Evolutionary conservation across 2,797 vertebrate species (phyloP), one percentile per base, ranked within the genome.

Genomic region (Paratrypauchen microcephalus): DNA sequence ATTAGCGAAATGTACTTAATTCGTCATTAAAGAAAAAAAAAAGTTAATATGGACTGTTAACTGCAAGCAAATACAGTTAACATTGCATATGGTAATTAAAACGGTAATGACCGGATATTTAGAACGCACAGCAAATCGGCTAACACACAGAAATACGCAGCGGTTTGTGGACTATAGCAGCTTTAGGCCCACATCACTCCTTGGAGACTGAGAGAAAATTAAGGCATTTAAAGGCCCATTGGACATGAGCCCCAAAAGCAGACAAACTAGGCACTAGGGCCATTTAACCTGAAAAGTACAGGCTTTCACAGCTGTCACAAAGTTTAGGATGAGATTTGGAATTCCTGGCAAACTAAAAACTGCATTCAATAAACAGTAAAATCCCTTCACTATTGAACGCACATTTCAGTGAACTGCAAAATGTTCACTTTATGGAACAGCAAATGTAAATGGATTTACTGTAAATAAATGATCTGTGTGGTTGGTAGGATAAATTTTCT

Each of bases 171-270:
- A 11, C 21, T 55, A 13, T 55, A 13, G 23, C 23, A 56, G 55
- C 55, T 56, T 56, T 56, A 59, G 57, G 57, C 32, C 28, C 7
- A 5, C 32, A 32, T 18, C 57, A 26, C 57, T 26, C 24, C 57
- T 32, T 18, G 1, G 57, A 32, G 57, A 18, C 30, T 18, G 28
- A 19, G 28, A 60, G 58, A 60, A 59, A 60, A 32, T 60, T 6
- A 60, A 60, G 58, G 36, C 58, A 60, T 60, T 60, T 36, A n/a
- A 60, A 36, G 58, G 58, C 58, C 58, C 58, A 36, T 60, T 60
- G 24, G 30, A 13, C 19, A 36, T 60, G 36, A 32, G 28, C 58
- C 18, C 6, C 30, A 57, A 16, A 26, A 28, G 58, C 58, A 60
- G 52, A 55, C 52, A 23, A 23, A 52, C 50, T 15, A 52, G 50